Evolutionary conservation across 2,113 vertebrate species (phyloP), one percentile per base, ranked within the genome.

Genomic region (Eolophus roseicapilla): DNA sequence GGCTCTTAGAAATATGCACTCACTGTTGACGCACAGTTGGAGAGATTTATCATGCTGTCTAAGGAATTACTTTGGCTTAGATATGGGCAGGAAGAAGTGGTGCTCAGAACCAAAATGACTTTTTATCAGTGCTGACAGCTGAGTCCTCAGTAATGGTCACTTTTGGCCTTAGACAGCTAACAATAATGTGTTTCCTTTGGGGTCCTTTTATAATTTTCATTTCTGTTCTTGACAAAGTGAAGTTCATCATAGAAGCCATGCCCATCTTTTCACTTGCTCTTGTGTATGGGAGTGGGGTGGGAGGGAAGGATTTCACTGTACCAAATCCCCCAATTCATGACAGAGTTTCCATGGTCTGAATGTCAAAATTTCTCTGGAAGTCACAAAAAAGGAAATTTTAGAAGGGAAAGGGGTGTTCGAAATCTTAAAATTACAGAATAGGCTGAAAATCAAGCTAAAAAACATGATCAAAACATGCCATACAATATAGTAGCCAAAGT

Each of bases 401-500:
- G 50, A 79, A 68, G 6, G 18, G 29, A 73, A 68, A 65, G 10
- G 1, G 3, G 9, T 53, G 4, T 43, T 64, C 47, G 17, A 64
- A 82, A 43, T 33, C 2, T 11, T 33, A 47, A 25, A 7, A 76
- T 14, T 84, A 14, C 25, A 86, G 14, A 84, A 41, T 15, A 68
- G 12, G 24, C 13, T 60, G 17, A 47, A 93, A 87, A 85, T 43
- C 8, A 87, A 91, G n/a, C 10, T 57, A 39, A 82, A 20, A 13
- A 5, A 0, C 5, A 17, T 9, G 4, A 35, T 5, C 31, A 46
- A 68, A 71, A 3, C 2, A 18, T n/a, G 11, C 13, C 2, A 43
- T 23, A 43, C 5, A 53, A 75, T 78, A 50, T 2, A 60, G 13
- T 43, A 75, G 53, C 9, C 6, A 49, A 78, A 86, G 7, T 10